Evolutionary conservation across 2,113 vertebrate genomes (phyloP).

Genomic region (Chaetops frenatus): DNA sequence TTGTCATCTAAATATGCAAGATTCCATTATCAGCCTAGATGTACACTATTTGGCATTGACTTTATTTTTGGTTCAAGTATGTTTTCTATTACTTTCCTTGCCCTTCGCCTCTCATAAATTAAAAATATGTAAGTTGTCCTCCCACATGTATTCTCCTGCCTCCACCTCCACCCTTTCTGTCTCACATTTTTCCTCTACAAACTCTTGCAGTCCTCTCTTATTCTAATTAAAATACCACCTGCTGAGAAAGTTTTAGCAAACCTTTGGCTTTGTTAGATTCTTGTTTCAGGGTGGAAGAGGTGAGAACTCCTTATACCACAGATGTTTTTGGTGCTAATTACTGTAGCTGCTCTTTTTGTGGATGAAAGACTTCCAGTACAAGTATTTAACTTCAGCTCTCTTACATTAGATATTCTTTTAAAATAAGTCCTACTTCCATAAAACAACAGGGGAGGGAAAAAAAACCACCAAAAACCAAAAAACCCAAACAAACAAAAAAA

Average conservation of each 20-base stretch:
- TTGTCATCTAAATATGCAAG: background rate
- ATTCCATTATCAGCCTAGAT: background rate
- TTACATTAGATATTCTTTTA: background rate
- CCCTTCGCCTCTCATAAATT: background rate
- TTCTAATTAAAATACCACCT: background rate
- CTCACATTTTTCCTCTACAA: background rate
- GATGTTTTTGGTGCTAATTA: background rate
- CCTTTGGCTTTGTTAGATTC: background rate
- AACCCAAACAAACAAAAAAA: fast-evolving
- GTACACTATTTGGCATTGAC: background rate
- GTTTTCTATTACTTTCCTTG: background rate
- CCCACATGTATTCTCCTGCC: background rate
- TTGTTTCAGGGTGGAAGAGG: background rate
- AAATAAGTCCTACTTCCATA: background rate
- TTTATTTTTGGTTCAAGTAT: background rate
- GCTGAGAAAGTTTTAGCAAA: background rate
- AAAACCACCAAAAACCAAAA: too few species aligned
- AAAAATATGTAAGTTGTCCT: background rate
- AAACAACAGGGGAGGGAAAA: background rate
- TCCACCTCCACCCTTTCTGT: background rate
- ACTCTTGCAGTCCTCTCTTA: background rate
- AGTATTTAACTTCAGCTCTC: background rate
- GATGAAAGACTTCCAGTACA: background rate
- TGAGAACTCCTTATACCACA: background rate
- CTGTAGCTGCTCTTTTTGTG: background rate